Percentiles rank a stretch among this genome's conserved stretches.
These are phyloP conservation scores for Rostratula benghalensis DNA, from an alignment of 2,113 vertebrate genomes.

Conservation along the genomic window DNA sequence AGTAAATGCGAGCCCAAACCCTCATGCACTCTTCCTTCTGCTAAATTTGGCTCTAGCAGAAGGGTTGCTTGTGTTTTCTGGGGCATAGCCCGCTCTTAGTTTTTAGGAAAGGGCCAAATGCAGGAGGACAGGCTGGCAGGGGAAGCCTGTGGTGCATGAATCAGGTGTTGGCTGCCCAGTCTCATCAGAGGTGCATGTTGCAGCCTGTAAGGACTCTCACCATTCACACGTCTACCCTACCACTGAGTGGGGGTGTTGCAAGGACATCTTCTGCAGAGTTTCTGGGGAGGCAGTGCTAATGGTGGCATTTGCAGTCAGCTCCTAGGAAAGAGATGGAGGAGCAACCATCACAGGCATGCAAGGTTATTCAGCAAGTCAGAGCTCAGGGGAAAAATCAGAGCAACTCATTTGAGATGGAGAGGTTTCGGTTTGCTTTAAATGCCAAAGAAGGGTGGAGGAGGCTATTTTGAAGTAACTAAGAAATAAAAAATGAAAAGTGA, in stretches of 20 bases:
- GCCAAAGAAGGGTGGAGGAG: not conserved
- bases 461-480: not conserved
- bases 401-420: not conserved
- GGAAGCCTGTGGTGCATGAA: not conserved
- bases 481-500: not conserved
- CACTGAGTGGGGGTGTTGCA: not conserved
- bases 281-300: not conserved
- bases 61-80: not conserved
- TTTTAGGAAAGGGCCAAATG: not conserved
- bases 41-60: not conserved
- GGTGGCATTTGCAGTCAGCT: accelerated
- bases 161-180: accelerated
- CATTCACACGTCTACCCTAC: not conserved
- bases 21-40: not conserved
- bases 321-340: not conserved
- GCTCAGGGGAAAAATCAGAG: not conserved
- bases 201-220: not conserved
- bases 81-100: not conserved
- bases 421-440: not conserved
- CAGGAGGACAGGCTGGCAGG: not conserved
- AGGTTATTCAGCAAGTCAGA: not conserved
- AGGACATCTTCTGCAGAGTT: not conserved
- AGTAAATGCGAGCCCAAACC: not conserved
- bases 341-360: not conserved
- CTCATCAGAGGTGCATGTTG: not conserved